Conservation (phyloP, 1,140 invertebrate genomes). For the Armadillidium nasatum region DNA sequence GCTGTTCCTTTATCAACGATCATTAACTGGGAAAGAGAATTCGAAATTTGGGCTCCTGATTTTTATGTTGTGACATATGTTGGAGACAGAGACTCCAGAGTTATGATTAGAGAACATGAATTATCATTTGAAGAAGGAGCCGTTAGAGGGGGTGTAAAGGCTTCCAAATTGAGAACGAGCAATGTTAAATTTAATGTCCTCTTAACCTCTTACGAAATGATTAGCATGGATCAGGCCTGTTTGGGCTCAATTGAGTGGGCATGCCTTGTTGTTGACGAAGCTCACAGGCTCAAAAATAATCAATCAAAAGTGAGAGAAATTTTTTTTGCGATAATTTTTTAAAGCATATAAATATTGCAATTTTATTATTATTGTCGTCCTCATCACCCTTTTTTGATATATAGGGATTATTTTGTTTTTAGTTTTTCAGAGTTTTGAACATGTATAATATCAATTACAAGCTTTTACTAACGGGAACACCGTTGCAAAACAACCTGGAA, state of each 20-base stretch:
- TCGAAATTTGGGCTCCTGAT: constrained; percentile 99
- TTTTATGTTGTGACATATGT: constrained; percentile 99
- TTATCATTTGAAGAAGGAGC: constrained; percentile 94
- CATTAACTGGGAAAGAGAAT: constrained; percentile 99
- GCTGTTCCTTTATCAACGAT: constrained; percentile 96
- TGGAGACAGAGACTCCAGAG: constrained; percentile 92
- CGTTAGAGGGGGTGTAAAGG: constrained; percentile 73
- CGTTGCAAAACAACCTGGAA: constrained; percentile 97
- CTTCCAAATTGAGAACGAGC: constrained; percentile 73
- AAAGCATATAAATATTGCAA: no score
- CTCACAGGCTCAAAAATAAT: constrained; percentile 97
- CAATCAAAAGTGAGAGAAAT: constrained; percentile 73
- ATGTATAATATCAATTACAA: constrained; percentile 95
- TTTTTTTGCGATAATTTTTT: no score
- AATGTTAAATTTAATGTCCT: constrained; percentile 97
- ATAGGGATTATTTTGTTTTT: constrained; percentile 40
- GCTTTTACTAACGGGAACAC: constrained; percentile 93
- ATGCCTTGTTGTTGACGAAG: constrained; percentile 97
- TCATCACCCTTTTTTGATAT: constrained; percentile 23
- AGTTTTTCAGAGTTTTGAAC: constrained; percentile 91
- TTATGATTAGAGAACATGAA: constrained; percentile 92
- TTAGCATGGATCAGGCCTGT: constrained; percentile 94
- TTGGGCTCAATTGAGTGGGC: constrained; percentile 99
- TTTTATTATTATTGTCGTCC: no score
- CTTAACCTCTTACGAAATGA: constrained; percentile 95